Percentiles rank a stretch among this genome's conserved stretches.
Conservation (phyloP, 2,113 vertebrate species). For the Tautogolabrus adspersus region DNA sequence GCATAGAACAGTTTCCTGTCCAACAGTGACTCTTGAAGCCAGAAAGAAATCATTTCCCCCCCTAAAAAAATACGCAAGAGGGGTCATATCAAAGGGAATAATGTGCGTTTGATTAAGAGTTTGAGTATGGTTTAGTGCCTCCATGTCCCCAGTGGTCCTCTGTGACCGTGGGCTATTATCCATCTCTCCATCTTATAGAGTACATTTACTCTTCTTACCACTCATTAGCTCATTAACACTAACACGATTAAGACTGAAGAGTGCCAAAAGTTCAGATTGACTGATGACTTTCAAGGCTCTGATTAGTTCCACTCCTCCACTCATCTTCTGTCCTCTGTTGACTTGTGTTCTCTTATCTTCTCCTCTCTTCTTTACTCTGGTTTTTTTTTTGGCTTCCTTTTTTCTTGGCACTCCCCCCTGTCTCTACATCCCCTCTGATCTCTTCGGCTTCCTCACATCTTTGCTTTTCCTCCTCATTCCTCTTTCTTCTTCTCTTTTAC, state of each 20-base stretch:
- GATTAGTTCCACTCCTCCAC: slow-evolving; percentile 26
- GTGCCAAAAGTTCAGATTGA: slow-evolving; percentile 37
- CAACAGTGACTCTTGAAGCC: slow-evolving; percentile 20
- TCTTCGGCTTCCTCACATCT: background rate
- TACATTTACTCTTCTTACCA: slow-evolving; percentile 45
- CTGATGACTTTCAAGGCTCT: slow-evolving; percentile 53
- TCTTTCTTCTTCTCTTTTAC: background rate
- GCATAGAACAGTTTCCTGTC: background rate
- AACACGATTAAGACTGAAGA: slow-evolving; percentile 41
- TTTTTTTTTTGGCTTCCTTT: background rate
- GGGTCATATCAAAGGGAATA: slow-evolving; percentile 62
- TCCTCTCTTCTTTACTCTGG: slow-evolving; percentile 1
- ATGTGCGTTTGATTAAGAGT: slow-evolving; percentile 58
- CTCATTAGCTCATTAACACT: slow-evolving; percentile 56
- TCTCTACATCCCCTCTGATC: slow-evolving; percentile 7
- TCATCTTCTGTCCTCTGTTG: slow-evolving; percentile 19
- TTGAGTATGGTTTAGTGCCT: slow-evolving; percentile 28
- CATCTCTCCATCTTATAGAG: slow-evolving; percentile 30
- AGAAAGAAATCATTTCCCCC: slow-evolving; percentile 16
- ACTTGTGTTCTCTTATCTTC: slow-evolving; percentile 18
- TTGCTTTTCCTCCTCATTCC: background rate
- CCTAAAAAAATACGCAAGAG: slow-evolving; percentile 13
- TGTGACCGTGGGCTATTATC: slow-evolving; percentile 43
- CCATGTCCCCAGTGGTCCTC: slow-evolving; percentile 37
- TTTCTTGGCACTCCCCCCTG: background rate